Evolutionary conservation across 1,140 invertebrate genomes (phyloP).

Genomic region (Drosophila nikananu): DNA sequence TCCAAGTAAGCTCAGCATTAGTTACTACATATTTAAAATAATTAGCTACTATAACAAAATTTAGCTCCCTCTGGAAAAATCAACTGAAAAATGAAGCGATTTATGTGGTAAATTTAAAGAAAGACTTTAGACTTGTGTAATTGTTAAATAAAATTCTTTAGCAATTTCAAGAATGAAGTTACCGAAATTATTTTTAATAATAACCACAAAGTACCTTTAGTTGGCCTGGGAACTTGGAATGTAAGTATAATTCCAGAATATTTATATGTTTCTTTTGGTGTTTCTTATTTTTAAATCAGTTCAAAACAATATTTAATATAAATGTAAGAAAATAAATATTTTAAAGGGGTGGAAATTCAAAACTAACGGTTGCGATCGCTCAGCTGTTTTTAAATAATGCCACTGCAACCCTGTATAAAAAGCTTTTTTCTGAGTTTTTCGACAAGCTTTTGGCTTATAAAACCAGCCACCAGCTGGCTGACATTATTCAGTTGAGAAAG

Average conservation of each 20-base stretch:
- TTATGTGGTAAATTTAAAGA: too few species aligned
- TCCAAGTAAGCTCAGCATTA: conserved; percentile 11
- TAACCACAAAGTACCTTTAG: conserved; percentile 45
- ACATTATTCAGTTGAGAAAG: conserved; percentile 28
- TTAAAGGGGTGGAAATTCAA: conserved; percentile 9
- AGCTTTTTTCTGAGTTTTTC: conserved; percentile 38
- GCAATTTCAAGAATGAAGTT: conserved; percentile 19
- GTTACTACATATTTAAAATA: neutral
- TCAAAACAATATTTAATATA: neutral
- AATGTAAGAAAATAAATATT: neutral
- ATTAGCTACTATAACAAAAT: too few species aligned
- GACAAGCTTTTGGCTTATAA: conserved; percentile 54
- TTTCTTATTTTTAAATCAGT: neutral
- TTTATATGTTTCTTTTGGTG: neutral
- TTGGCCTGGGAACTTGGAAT: conserved; percentile 62
- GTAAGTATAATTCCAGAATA: conserved; percentile 22
- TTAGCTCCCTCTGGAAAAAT: neutral
- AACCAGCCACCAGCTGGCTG: conserved; percentile 56
- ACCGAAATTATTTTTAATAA: conserved; percentile 38
- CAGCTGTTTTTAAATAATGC: conserved; percentile 11
- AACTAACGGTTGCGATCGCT: conserved; percentile 28
- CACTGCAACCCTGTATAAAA: conserved; percentile 27
- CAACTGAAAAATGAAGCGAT: neutral
- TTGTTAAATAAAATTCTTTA: neutral
- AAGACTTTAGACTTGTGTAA: too few species aligned